Evolutionary conservation across 2,797 vertebrate genomes (phyloP).

Genomic region (Lemur catta): DNA sequence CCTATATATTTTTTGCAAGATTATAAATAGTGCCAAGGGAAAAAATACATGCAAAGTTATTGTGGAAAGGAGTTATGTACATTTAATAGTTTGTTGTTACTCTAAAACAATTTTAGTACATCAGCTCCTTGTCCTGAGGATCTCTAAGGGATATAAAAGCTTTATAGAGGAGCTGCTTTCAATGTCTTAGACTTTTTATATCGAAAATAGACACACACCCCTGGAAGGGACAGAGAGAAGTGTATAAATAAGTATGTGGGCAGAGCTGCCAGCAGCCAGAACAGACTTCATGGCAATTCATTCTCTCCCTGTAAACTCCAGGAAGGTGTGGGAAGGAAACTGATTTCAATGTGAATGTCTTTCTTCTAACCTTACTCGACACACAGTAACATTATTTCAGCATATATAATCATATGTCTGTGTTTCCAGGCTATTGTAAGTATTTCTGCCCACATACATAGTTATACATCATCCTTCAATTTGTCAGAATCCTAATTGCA

Average conservation of each 20-base stretch:
- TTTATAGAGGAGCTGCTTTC: neutral
- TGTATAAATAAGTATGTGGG: slow-evolving; percentile 10
- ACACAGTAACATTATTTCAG: slow-evolving; percentile 26
- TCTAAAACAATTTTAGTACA: neutral
- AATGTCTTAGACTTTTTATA: neutral
- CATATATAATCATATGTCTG: slow-evolving; percentile 1
- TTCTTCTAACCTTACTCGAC: slow-evolving; percentile 35
- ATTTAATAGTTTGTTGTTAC: neutral
- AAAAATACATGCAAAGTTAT: slow-evolving; percentile 14
- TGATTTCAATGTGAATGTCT: slow-evolving; percentile 15
- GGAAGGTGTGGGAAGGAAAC: neutral
- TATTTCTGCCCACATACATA: neutral
- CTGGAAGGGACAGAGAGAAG: neutral
- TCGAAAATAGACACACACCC: neutral
- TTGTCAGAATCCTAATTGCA: slow-evolving; percentile 60
- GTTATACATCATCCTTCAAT: slow-evolving; percentile 36
- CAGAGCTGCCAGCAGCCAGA: neutral
- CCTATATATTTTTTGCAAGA: neutral
- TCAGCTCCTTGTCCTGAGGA: neutral
- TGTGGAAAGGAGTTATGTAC: neutral
- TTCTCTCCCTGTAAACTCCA: slow-evolving; percentile 22
- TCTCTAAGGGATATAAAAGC: neutral
- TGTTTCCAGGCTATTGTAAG: slow-evolving; percentile 50
- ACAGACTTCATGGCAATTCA: neutral
- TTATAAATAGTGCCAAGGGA: neutral